These are phyloP conservation scores for Callinectes sapidus DNA, from an alignment of 2,888 invertebrate genomes.

Conservation along the genomic window DNA sequence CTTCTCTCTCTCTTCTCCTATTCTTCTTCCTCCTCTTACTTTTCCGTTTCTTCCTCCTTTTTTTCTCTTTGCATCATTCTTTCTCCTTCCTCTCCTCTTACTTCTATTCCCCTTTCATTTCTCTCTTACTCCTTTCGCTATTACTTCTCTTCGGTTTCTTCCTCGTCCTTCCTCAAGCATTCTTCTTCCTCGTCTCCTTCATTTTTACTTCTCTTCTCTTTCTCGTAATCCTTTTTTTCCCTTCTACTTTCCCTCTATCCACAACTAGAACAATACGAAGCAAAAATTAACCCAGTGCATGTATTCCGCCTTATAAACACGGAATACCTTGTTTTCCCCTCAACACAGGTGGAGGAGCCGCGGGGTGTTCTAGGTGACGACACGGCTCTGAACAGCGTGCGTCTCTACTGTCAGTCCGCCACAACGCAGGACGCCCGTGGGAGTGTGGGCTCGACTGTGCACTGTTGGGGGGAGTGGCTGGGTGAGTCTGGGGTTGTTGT, in stretches of 20 bases:
- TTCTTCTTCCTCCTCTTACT: not conserved
- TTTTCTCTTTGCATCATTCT: not conserved
- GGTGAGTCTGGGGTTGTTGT: not conserved
- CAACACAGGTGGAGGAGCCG: constrained; percentile 37
- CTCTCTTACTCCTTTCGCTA: no score
- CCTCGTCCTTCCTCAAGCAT: not conserved
- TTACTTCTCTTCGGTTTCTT: no score
- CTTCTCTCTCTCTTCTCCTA: not conserved
- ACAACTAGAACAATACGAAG: not conserved
- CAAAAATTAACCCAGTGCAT: not conserved
- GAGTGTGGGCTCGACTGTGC: not conserved
- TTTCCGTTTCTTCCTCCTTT: not conserved
- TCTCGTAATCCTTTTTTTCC: not conserved
- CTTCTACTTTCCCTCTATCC: not conserved
- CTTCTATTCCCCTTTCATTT: no score
- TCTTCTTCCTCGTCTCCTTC: not conserved
- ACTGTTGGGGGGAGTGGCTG: constrained; percentile 38
- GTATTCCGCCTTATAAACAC: not conserved
- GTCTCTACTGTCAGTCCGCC: constrained; percentile 33
- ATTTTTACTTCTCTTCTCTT: not conserved
- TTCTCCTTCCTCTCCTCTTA: not conserved
- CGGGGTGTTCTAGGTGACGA: constrained; percentile 5
- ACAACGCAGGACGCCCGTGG: not conserved
- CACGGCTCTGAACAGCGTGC: constrained; percentile 40
- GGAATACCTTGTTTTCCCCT: not conserved